phyloP scores from a whole-genome alignment of 2,888 invertebrate species.

The Spicauda simplicius region DNA sequence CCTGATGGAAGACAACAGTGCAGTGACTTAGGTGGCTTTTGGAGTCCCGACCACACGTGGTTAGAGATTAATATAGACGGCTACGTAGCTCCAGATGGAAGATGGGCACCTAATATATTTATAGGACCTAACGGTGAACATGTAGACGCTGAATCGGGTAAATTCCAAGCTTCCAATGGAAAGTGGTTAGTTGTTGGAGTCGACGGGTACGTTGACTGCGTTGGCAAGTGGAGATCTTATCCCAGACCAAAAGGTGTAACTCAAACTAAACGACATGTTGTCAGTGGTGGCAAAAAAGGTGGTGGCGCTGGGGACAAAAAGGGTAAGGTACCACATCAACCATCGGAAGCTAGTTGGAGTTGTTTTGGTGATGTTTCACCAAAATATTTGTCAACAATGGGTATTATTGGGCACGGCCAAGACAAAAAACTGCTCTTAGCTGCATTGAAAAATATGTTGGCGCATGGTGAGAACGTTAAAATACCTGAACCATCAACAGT shows the following conservation, averaged over 20 bases:
- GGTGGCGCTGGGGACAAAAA: conserved; percentile 47
- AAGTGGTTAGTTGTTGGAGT: conserved; percentile 69
- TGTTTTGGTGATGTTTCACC: conserved; percentile 72
- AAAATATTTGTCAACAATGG: conserved; percentile 63
- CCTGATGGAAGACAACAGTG: conserved; percentile 74
- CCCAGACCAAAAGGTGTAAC: conserved; percentile 45
- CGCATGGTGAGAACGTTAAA: conserved; percentile 61
- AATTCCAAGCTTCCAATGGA: conserved; percentile 63
- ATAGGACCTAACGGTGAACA: conserved; percentile 67
- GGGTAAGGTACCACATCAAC: conserved; percentile 43
- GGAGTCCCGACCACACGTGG: conserved; percentile 71
- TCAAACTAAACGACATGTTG: conserved; percentile 41
- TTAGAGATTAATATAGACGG: conserved; percentile 74
- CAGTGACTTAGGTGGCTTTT: conserved; percentile 79
- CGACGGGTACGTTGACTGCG: conserved; percentile 68
- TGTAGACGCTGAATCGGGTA: conserved; percentile 66
- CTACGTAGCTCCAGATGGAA: conserved; percentile 67
- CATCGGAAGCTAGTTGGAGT: conserved; percentile 65
- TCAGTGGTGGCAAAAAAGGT: conserved; percentile 38
- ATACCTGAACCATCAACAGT: conserved; percentile 59
- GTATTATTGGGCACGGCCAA: conserved; percentile 73
- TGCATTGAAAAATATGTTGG: conserved; percentile 59
- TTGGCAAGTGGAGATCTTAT: conserved; percentile 68
- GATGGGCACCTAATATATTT: conserved; percentile 71
- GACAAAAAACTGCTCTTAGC: conserved; percentile 64